Conservation (phyloP, 2,113 vertebrate genomes). For the Puffinus mauretanicus region DNA sequence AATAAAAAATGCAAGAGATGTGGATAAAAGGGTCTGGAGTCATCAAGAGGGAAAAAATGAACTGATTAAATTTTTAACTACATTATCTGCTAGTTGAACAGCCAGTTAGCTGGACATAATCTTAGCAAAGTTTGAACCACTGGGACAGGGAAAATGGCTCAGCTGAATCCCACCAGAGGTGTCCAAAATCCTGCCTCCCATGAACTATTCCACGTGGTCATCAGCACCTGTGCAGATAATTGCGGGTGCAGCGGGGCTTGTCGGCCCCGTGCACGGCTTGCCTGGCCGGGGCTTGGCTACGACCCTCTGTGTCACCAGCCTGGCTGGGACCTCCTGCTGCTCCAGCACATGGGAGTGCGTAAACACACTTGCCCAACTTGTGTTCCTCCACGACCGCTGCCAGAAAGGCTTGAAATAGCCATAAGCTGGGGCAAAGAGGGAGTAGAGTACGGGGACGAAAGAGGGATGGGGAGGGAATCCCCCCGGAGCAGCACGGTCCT, state of each 20-base stretch:
- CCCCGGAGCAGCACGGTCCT: background rate
- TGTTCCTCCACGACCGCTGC: background rate
- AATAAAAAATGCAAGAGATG: conserved; percentile 45
- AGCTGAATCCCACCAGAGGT: background rate
- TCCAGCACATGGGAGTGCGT: background rate
- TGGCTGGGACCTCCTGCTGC: background rate
- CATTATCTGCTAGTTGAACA: conserved; percentile 53
- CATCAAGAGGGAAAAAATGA: conserved; percentile 11
- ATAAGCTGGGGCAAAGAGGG: accelerated
- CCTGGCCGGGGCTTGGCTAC: background rate
- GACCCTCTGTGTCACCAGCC: background rate
- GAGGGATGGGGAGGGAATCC: background rate
- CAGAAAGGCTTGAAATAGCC: background rate
- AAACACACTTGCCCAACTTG: background rate
- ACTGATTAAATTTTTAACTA: conserved; percentile 47
- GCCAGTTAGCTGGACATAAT: conserved; percentile 28
- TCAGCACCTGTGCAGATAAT: accelerated
- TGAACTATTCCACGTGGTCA: background rate
- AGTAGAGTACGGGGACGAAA: background rate
- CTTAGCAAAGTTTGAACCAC: background rate
- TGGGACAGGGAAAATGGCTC: background rate
- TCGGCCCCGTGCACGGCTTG: accelerated
- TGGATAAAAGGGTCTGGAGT: conserved; percentile 28
- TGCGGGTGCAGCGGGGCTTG: accelerated
- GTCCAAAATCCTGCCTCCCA: background rate